Base-by-base conservation (phyloP, 64 coral and sea anemone genomes). In the Stichodactyla mertensii region DNA sequence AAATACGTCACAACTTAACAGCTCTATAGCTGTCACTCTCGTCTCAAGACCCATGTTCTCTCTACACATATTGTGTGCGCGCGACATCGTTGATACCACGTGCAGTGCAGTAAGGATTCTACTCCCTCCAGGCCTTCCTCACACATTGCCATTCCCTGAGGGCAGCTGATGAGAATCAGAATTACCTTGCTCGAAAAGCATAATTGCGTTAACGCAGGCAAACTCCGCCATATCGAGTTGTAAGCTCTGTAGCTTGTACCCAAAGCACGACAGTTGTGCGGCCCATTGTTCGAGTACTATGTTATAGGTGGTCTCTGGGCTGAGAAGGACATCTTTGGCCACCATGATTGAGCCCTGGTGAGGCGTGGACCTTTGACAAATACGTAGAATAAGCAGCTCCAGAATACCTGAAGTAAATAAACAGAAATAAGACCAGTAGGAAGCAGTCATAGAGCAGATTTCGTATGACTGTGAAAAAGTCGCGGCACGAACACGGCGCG, bases 211-310 rank as follows among this genome's bases (percentile, higher is more conserved):
- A 2, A 99, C 90, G 79, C 97, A 99, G 19, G 97, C 97, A 84
- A 99, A 99, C 82, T 99, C 97, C 7, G 97, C 97, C 97, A 99
- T 99, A 78, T 99, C 97, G 10, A 99, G 90, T 54, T 99, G 97
- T 56, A 99, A 84, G 28, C 93, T 99, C 87, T 99, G 97, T 22
- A 99, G 56, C 71, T 99, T 99, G 85, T 94, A 94, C 27, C 90
- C 91, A 66, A 95, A 99, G 64, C 93, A 90, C 16, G 93, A 89
- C 45, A 99, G 55, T 36, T 95, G 93, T 1, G 87, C 86, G 4
- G 92, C 91, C 97, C 97, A 99, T 82, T 92, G 90, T n/a, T 92
- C 93, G 5, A 99, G 90, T 7, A 99, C 88, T 77, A 93, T 64
- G 71, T 99, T 89, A 16, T 79, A 99, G 4, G 91, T 87, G 80